Evolutionary conservation across 2,797 vertebrate genomes (phyloP).

Genomic region (Sebastes flavidus): DNA sequence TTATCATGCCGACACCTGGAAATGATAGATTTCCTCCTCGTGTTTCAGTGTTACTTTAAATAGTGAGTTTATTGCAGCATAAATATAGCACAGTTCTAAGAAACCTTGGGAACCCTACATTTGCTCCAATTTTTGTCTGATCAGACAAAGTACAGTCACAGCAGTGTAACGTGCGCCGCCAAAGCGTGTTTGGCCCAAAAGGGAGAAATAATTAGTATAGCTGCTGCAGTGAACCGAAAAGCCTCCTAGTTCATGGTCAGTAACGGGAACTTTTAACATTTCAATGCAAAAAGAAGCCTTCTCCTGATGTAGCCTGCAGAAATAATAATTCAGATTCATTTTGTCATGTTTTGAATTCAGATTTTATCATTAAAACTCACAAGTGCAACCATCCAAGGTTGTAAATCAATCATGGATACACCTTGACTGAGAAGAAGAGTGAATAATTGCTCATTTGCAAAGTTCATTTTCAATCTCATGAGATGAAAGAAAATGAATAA

Average conservation of each 20-base stretch:
- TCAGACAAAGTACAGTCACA: conserved; percentile 18
- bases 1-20: not conserved
- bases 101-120: not conserved
- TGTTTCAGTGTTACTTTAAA: not conserved
- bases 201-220: conserved; percentile 29
- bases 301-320: not conserved
- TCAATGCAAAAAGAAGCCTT: not conserved
- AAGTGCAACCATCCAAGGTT: not conserved
- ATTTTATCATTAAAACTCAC: not conserved
- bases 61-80: not conserved
- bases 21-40: not conserved
- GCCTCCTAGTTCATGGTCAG: not conserved
- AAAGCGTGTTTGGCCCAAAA: conserved; percentile 11
- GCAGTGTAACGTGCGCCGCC: conserved; percentile 21
- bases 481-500: not conserved
- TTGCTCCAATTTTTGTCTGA: conserved; percentile 15
- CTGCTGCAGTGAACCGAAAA: conserved; percentile 14
- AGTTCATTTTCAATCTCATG: not conserved
- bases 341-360: not conserved
- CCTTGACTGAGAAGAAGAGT: not conserved
- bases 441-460: not conserved
- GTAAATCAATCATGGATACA: not conserved
- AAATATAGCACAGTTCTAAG: conserved; percentile 3
- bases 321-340: not conserved
- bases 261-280: conserved; percentile 7